Conservation (phyloP, 1,140 invertebrate species). For the Chironomus striatipennis region DNA sequence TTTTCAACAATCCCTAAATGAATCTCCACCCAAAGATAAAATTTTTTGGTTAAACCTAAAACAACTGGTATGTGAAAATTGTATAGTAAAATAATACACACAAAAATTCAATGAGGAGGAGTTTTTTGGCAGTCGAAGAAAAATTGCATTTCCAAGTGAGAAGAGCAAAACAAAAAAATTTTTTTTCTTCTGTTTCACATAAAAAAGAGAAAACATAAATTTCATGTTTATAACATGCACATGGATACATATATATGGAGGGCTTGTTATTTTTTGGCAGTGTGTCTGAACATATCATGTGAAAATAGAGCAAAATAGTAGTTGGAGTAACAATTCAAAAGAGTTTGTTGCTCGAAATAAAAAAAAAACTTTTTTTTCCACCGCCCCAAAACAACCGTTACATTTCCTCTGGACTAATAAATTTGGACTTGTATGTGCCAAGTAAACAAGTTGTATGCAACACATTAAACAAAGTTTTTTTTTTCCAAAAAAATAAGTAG, state of each 20-base stretch:
- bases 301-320: not conserved
- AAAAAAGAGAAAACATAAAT: slow-evolving; percentile 8
- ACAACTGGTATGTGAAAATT: slow-evolving; percentile 8
- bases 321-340: not conserved
- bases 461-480: not conserved
- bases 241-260: not conserved
- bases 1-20: too few relatives aligned
- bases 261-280: not conserved
- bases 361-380: not conserved
- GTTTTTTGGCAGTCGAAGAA: slow-evolving; percentile 12
- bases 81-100: not conserved
- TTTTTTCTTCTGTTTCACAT: not conserved
- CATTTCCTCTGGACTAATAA: slow-evolving; percentile 1
- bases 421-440: slow-evolving; percentile 7
- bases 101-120: not conserved
- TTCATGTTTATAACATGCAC: slow-evolving; percentile 13
- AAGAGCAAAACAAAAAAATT: not conserved
- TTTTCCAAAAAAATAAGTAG: not conserved
- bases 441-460: slow-evolving; percentile 11
- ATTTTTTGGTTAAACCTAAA: not conserved
- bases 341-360: not conserved
- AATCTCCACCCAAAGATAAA: not conserved
- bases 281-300: slow-evolving; percentile 12
- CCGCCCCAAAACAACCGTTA: not conserved
- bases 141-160: slow-evolving; percentile 13